phyloP scores from a whole-genome alignment of 2,797 vertebrate species.

The Staurois parvus region DNA sequence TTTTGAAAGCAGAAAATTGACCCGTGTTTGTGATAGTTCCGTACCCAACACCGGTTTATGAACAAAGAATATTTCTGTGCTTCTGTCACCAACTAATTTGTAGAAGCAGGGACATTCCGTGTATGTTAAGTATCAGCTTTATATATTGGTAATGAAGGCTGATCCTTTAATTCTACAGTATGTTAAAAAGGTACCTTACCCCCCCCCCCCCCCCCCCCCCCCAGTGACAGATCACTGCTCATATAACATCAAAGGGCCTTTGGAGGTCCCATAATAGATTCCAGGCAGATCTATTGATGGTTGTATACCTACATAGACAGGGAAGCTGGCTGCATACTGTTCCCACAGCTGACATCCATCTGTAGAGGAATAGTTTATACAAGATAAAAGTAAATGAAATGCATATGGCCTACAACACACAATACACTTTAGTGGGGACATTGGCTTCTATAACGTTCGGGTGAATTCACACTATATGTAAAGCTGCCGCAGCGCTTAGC shows the following conservation, averaged over 20 bases:
- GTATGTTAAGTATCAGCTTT: not conserved
- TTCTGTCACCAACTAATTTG: not conserved
- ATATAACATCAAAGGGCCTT: constrained; percentile 28
- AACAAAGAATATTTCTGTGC: constrained; percentile 2
- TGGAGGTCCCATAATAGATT: constrained; percentile 26
- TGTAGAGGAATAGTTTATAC: not conserved
- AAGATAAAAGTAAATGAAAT: constrained; percentile 44
- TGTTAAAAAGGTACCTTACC: constrained; percentile 10
- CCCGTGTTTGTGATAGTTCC: not conserved
- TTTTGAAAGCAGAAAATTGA: too few species aligned
- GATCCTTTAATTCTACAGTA: not conserved
- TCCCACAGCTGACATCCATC: constrained; percentile 42
- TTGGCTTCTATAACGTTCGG: not conserved
- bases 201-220: too few species aligned
- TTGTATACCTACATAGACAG: constrained; percentile 8
- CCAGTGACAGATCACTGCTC: constrained; percentile 17
- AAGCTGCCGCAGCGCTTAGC: too few species aligned
- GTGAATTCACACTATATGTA: too few species aligned
- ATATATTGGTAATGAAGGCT: not conserved
- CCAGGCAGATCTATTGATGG: constrained; percentile 20
- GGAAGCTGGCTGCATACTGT: not conserved
- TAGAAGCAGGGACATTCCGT: not conserved
- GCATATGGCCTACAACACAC: not conserved
- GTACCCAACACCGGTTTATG: not conserved
- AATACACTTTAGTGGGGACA: not conserved